phyloP scores from a whole-genome alignment of 1,140 invertebrate genomes.

The Drosophila rhopaloa region DNA sequence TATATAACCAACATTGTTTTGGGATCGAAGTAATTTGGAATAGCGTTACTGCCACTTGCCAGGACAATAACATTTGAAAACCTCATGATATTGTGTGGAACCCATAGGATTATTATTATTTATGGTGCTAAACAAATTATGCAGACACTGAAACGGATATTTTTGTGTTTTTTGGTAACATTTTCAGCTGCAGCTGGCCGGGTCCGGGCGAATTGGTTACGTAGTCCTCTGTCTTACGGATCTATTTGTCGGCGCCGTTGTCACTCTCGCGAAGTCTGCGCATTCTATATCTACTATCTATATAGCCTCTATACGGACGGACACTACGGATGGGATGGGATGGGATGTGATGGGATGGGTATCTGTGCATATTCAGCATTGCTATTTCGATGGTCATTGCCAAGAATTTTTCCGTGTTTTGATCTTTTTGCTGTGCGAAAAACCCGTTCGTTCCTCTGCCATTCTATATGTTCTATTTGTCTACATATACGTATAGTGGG shows the following conservation, averaged over 20 bases:
- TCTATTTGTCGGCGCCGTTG: constrained; percentile 68
- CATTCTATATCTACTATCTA: constrained; percentile 26
- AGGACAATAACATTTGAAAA: too few relatives aligned
- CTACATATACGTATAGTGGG: constrained; percentile 1
- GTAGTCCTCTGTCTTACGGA: constrained; percentile 6
- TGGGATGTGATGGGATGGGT: not conserved
- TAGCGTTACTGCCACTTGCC: too few relatives aligned
- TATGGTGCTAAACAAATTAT: not conserved
- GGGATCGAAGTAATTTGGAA: too few relatives aligned
- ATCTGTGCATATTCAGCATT: constrained; percentile 61
- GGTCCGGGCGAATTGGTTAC: constrained; percentile 18
- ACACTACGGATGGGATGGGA: not conserved
- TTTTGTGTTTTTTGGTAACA: constrained; percentile 7
- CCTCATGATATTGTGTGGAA: too few relatives aligned
- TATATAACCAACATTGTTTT: too few relatives aligned
- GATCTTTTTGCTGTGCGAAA: constrained; percentile 72
- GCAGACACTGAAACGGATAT: not conserved
- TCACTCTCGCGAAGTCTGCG: constrained; percentile 61
- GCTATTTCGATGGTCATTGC: constrained; percentile 82
- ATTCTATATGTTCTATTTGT: constrained; percentile 8
- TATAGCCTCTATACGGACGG: not conserved
- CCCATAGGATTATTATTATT: too few relatives aligned
- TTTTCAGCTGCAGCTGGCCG: constrained; percentile 31
- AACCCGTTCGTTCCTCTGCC: constrained; percentile 48
- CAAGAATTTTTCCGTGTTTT: constrained; percentile 83